These are phyloP conservation scores for Megaceryle torquata DNA, from an alignment of 2,113 vertebrate species.

Conservation along the genomic window DNA sequence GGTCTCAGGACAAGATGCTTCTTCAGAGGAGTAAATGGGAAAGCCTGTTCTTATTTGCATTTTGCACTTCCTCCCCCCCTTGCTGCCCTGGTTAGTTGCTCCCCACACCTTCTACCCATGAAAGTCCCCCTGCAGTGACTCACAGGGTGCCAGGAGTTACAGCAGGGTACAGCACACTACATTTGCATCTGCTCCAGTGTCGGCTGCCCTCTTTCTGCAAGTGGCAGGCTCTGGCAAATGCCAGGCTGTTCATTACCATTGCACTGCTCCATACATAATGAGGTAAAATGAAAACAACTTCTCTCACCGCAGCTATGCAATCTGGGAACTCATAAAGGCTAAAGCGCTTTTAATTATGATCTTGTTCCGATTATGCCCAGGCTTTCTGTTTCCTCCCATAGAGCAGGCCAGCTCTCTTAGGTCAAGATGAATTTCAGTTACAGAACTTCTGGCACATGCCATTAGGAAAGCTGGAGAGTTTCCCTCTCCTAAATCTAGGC, in stretches of 20 bases:
- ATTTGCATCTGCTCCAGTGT: not conserved
- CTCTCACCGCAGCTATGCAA: not conserved
- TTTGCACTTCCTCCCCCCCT: not conserved
- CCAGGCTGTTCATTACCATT: not conserved
- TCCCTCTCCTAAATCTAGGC: constrained; percentile 57
- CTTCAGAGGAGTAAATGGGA: not conserved
- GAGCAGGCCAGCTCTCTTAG: not conserved
- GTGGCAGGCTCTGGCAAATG: not conserved
- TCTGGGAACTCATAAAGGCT: constrained; percentile 22
- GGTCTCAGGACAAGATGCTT: not conserved
- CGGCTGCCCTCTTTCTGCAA: not conserved
- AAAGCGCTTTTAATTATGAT: not conserved
- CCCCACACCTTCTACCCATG: not conserved
- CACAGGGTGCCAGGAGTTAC: not conserved
- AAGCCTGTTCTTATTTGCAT: not conserved
- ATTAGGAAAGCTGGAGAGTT: constrained; percentile 52
- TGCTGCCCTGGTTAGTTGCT: not conserved
- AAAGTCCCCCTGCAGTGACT: not conserved
- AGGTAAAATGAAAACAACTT: constrained; percentile 29
- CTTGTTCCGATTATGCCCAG: not conserved
- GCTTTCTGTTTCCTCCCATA: constrained; percentile 17
- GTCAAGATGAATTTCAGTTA: constrained; percentile 59
- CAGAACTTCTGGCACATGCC: constrained; percentile 23
- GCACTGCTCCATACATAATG: not conserved
- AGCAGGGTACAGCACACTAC: not conserved